Base-by-base conservation (phyloP, 2,113 vertebrate species). In the Polypterus senegalus region DNA sequence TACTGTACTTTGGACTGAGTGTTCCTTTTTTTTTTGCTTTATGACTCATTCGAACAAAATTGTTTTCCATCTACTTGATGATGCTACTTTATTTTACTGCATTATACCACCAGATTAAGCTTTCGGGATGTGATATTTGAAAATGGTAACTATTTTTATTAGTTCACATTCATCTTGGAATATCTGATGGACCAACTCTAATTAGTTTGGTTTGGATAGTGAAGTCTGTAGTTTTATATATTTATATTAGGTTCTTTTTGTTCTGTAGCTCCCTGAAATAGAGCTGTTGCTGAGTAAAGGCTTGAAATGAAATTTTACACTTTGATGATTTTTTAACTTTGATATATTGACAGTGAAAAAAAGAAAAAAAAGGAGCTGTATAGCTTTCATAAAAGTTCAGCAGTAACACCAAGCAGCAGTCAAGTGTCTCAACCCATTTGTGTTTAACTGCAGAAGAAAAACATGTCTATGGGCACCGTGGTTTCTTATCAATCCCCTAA, bases 341-440 rank as follows among this genome's bases (percentile, higher is more conserved):
- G 92, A 96, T 94, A 93, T 89, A 89, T 90, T 91, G 90, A 94
- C 92, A 91, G 92, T 89, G 92, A 94, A 94, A 77, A 84, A 72
- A 75, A 71, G 27, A 65, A 52, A 71, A 69, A 69, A 65, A 71
- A 85, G 80, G 79, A 84, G 81, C 82, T 83, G 81, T 80, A 83
- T 76, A 83, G 84, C 83, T 86, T 87, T 87, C 82, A 85, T 88
- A 89, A 86, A 94, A 89, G 83, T 89, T 83, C 79, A 89, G 86
- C 83, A 88, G 87, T 75, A 86, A 84, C 68, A 70, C 84, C 80
- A 83, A 84, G 86, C 87, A 88, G 88, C 87, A 91, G 91, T 89
- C 91, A 92, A 89, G 90, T 49, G 92, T 94, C 89, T 86, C 75
- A 82, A 75, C 82, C 82, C 88, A 93, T 97, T 94, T 96, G 91